phyloP scores from a whole-genome alignment of 2,888 invertebrate species.

The Cryptus armator region DNA sequence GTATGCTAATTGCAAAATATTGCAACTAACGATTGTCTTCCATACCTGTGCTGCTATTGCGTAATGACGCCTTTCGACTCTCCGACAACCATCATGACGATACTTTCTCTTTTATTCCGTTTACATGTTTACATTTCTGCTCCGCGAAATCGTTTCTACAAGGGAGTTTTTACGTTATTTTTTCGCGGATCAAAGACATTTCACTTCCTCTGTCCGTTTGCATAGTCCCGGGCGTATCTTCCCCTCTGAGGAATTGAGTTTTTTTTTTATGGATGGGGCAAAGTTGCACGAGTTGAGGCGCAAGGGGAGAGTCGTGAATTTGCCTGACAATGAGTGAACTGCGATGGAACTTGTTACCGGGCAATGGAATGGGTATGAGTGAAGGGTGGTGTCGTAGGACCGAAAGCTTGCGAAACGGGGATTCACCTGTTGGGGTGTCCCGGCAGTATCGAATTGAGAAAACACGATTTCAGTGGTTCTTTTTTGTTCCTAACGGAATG shows the following conservation, averaged over 20 bases:
- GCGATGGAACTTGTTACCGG: conserved; percentile 37
- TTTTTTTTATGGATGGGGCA: conserved; percentile 4
- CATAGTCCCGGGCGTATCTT: conserved; percentile 32
- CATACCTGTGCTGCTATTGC: too few relatives aligned
- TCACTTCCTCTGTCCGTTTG: conserved; percentile 40
- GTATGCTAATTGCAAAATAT: too few relatives aligned
- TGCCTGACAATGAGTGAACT: conserved; percentile 43
- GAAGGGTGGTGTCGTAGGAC: conserved; percentile 14
- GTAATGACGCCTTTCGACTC: not conserved
- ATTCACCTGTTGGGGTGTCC: conserved; percentile 68
- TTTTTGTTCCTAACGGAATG: conserved; percentile 4
- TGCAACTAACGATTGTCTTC: too few relatives aligned
- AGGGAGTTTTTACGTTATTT: conserved; percentile 33
- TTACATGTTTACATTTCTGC: conserved; percentile 26
- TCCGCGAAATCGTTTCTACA: conserved; percentile 40
- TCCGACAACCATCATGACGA: too few relatives aligned
- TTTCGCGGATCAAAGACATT: conserved; percentile 52
- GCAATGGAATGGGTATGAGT: conserved; percentile 11
- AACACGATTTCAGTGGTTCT: conserved; percentile 31
- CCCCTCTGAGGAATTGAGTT: conserved; percentile 2
- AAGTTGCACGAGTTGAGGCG: conserved; percentile 3
- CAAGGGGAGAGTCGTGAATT: conserved; percentile 17
- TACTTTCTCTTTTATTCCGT: conserved; percentile 11
- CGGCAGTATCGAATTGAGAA: conserved; percentile 24
- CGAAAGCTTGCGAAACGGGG: conserved; percentile 35